Conservation (phyloP, 2,888 invertebrate genomes). For the Hirtodrosophila histrioides region DNA sequence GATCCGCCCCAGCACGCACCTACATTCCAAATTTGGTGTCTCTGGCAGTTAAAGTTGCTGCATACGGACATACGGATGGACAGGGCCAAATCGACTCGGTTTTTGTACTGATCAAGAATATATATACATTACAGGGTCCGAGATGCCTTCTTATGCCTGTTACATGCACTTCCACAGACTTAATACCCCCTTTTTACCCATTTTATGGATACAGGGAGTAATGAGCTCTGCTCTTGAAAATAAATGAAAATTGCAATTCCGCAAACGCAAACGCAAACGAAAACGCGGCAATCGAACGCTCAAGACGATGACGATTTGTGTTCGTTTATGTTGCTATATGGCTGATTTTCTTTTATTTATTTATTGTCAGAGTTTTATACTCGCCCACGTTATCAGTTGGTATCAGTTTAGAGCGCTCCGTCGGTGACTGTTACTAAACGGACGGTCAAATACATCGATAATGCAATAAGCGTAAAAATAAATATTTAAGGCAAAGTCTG, state of each 20-base stretch:
- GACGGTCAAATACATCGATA: slow-evolving; percentile 39
- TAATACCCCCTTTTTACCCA: too few relatives aligned
- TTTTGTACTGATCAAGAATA: too few relatives aligned
- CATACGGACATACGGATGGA: too few relatives aligned
- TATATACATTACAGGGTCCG: too few relatives aligned
- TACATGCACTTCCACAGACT: too few relatives aligned
- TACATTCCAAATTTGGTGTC: too few relatives aligned
- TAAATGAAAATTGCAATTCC: slow-evolving; percentile 18
- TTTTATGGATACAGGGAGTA: background rate
- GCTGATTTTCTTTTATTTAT: background rate
- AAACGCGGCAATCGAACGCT: slow-evolving; percentile 32
- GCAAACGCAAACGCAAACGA: slow-evolving; percentile 29
- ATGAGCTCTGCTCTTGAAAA: slow-evolving; percentile 6
- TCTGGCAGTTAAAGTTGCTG: too few relatives aligned
- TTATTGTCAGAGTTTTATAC: slow-evolving; percentile 6
- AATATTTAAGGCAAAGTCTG: slow-evolving; percentile 20
- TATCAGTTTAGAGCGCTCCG: slow-evolving; percentile 17
- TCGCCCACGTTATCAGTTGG: slow-evolving; percentile 26
- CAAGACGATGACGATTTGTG: slow-evolving; percentile 15
- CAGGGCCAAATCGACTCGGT: too few relatives aligned
- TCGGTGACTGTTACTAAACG: slow-evolving; percentile 38
- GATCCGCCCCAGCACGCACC: too few relatives aligned
- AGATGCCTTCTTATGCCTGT: too few relatives aligned
- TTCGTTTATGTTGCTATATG: slow-evolving; percentile 4
- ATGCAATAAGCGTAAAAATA: slow-evolving; percentile 42